phyloP scores from a whole-genome alignment of 2,888 invertebrate species.

The Crematogaster levior region DNA sequence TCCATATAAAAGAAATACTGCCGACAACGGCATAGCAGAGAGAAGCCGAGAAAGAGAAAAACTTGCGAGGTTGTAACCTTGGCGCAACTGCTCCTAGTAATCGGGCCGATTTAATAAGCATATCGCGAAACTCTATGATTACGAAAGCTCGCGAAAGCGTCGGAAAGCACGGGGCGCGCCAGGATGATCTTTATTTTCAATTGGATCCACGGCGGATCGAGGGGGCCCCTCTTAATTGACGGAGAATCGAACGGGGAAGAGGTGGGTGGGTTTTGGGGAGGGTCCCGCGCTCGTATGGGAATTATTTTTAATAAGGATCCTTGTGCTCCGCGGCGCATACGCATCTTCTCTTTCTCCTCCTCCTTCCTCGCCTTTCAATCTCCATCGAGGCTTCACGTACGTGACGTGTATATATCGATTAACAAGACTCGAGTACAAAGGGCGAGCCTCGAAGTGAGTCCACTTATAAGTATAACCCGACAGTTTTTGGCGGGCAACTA shows the following conservation, averaged over 20 bases:
- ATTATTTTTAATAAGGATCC: conserved; percentile 78
- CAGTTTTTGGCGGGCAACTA: conserved; percentile 45
- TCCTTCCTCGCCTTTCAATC: conserved; percentile 45
- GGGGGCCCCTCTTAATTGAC: conserved; percentile 69
- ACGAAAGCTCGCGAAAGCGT: conserved; percentile 73
- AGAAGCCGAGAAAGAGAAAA: conserved; percentile 17
- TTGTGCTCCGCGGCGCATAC: conserved; percentile 56
- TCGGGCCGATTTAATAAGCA: conserved; percentile 79
- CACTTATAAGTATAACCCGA: conserved; percentile 48
- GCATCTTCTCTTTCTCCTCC: conserved; percentile 43
- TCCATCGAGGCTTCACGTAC: conserved; percentile 43
- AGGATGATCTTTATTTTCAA: conserved; percentile 77
- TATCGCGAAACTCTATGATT: conserved; percentile 80
- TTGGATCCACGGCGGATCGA: conserved; percentile 73
- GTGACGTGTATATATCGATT: conserved; percentile 55
- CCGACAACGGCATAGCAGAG: background rate
- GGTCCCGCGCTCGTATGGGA: conserved; percentile 63
- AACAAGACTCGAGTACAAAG: conserved; percentile 50
- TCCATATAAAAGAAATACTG: background rate
- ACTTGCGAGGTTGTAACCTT: conserved; percentile 31
- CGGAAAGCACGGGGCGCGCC: conserved; percentile 58
- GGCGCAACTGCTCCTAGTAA: conserved; percentile 52
- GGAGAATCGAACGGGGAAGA: conserved; percentile 66
- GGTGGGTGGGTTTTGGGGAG: conserved; percentile 66
- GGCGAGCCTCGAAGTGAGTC: conserved; percentile 37